phyloP scores from a whole-genome alignment of 2,888 invertebrate species.

The Cotesia congregata region DNA sequence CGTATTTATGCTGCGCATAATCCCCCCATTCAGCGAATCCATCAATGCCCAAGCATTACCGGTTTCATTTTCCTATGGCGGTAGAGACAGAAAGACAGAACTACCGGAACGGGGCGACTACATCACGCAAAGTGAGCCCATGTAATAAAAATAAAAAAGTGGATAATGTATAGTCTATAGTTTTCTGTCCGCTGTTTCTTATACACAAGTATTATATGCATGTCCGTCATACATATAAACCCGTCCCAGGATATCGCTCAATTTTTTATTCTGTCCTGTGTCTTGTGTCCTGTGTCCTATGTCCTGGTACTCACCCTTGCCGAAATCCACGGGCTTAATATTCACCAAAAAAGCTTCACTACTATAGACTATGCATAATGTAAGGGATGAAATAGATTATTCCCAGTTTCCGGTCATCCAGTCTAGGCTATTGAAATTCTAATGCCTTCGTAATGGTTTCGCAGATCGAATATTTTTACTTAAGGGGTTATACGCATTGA shows the following conservation, averaged over 20 bases:
- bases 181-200: constrained; percentile 44
- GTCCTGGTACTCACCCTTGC: constrained; percentile 26
- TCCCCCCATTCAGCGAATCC: constrained; percentile 66
- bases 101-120: constrained; percentile 18
- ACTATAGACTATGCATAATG: neutral
- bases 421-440: constrained; percentile 50
- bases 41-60: constrained; percentile 66
- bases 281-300: no score
- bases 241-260: constrained; percentile 58
- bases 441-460: constrained; percentile 40
- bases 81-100: constrained; percentile 62
- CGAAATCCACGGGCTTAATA: neutral
- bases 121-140: constrained; percentile 41
- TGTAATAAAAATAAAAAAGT: constrained; percentile 52
- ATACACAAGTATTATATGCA: constrained; percentile 52
- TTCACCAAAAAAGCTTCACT: neutral
- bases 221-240: constrained; percentile 40
- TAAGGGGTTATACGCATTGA: neutral
- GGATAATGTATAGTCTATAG: neutral
- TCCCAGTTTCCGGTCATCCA: constrained; percentile 36
- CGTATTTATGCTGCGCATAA: constrained; percentile 69
- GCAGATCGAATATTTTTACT: constrained; percentile 25
- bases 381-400: constrained; percentile 37
- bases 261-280: constrained; percentile 57
- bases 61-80: constrained; percentile 65